phyloP scores from a whole-genome alignment of 2,888 invertebrate species.

The Leptinotarsa haldemani region DNA sequence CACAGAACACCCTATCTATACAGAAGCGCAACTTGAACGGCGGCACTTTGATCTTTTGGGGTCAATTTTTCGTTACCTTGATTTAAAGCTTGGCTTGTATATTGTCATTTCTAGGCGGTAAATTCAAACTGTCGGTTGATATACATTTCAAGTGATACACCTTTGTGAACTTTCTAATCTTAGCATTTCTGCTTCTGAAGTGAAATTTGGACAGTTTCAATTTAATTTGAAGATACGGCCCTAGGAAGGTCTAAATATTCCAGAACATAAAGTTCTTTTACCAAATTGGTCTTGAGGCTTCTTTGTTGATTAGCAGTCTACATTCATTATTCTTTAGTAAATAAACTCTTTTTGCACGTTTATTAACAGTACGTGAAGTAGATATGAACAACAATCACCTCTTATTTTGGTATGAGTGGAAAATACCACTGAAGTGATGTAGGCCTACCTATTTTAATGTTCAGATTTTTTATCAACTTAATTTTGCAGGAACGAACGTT shows the following conservation, averaged over 20 bases:
- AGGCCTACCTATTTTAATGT: not conserved
- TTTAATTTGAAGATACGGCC: slow-evolving; percentile 7
- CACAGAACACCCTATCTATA: slow-evolving; percentile 11
- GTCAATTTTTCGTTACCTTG: slow-evolving; percentile 11
- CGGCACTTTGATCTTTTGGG: slow-evolving; percentile 16
- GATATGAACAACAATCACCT: not conserved
- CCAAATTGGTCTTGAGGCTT: slow-evolving; percentile 3
- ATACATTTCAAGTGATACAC: slow-evolving; percentile 3
- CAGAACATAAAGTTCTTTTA: not conserved
- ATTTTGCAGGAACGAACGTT: slow-evolving; percentile 4
- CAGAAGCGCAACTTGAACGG: slow-evolving; percentile 1
- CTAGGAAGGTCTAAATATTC: slow-evolving; percentile 11
- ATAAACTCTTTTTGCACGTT: not conserved
- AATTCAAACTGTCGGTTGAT: slow-evolving; percentile 4
- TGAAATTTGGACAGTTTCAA: slow-evolving; percentile 1
- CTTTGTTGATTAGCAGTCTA: not conserved
- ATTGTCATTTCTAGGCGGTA: slow-evolving; percentile 12
- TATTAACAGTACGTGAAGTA: not conserved
- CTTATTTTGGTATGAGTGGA: not conserved
- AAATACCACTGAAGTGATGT: not conserved
- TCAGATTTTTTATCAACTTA: slow-evolving; percentile 7
- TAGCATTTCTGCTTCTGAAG: not conserved
- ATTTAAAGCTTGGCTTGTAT: not conserved
- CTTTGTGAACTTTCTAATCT: slow-evolving; percentile 1
- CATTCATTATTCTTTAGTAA: not conserved